Percentiles rank a stretch among this genome's conserved stretches.
These are phyloP conservation scores for Hoplodrina ambigua DNA, from an alignment of 2,888 invertebrate genomes.

Conservation along the genomic window DNA sequence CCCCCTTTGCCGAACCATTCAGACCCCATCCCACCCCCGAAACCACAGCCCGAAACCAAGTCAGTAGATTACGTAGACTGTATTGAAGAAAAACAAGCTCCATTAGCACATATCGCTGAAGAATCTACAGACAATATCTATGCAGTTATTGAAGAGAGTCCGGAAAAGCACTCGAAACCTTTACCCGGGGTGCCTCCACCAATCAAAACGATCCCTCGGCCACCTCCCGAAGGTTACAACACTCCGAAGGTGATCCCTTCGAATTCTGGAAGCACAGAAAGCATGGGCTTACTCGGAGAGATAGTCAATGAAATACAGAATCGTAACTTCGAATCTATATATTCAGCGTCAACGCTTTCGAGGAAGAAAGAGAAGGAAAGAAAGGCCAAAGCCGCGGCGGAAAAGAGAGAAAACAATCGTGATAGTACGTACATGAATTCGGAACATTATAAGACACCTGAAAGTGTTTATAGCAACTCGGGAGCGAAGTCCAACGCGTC, in stretches of 20 bases:
- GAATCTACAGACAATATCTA: constrained; percentile 95
- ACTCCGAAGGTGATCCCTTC: constrained; percentile 83
- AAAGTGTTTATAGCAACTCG: constrained; percentile 92
- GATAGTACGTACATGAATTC: constrained; percentile 92
- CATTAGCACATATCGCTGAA: constrained; percentile 92
- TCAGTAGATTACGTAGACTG: constrained; percentile 94
- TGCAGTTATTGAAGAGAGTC: constrained; percentile 95
- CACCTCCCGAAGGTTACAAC: constrained; percentile 88
- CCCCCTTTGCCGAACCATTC: constrained; percentile 92
- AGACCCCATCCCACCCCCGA: constrained; percentile 89
- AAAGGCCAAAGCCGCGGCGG: constrained; percentile 69
- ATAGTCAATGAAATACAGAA: constrained; percentile 97
- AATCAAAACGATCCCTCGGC: constrained; percentile 76
- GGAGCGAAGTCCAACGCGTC: constrained; percentile 90
- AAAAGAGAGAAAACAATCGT: constrained; percentile 71
- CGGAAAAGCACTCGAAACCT: constrained; percentile 86
- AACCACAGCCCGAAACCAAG: constrained; percentile 76
- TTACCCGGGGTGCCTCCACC: constrained; percentile 81
- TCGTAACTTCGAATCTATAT: constrained; percentile 96
- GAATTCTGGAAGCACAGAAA: constrained; percentile 91
- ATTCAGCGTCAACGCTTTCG: constrained; percentile 94
- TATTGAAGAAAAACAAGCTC: constrained; percentile 92
- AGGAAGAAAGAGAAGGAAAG: constrained; percentile 89
- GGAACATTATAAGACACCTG: constrained; percentile 90
- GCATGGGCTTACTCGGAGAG: constrained; percentile 95